phyloP scores from a whole-genome alignment of 2,888 invertebrate genomes.

The Megastigmus dorsalis region DNA sequence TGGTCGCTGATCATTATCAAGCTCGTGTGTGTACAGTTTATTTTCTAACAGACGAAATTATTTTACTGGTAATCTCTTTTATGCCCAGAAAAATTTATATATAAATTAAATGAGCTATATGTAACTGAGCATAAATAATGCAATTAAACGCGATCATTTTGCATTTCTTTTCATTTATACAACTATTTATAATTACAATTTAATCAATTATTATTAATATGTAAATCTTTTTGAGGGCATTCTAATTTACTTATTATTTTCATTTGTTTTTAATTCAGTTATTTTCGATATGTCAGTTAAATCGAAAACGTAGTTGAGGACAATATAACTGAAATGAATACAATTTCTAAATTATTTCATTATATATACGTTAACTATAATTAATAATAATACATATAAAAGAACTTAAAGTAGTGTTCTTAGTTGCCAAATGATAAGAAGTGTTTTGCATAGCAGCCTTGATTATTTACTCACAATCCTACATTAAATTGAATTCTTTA shows the following conservation, averaged over 20 bases:
- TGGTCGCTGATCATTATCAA: constrained; percentile 24
- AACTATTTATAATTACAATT: constrained; percentile 44
- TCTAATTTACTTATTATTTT: constrained; percentile 12
- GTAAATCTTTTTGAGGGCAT: constrained; percentile 27
- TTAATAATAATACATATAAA: constrained; percentile 9
- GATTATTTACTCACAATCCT: neutral
- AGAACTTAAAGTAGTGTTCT: constrained; percentile 4
- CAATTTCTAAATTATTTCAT: constrained; percentile 12
- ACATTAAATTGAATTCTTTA: neutral
- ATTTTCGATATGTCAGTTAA: constrained; percentile 21
- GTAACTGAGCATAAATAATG: constrained; percentile 27
- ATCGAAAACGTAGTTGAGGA: constrained; percentile 10
- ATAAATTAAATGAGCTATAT: constrained; percentile 27
- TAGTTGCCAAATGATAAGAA: constrained; percentile 28
- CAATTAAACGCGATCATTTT: constrained; percentile 10
- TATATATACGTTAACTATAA: constrained; percentile 10
- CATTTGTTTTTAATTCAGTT: constrained; percentile 23
- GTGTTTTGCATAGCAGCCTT: constrained; percentile 6
- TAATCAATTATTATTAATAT: constrained; percentile 47
- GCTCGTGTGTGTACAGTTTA: neutral
- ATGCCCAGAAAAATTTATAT: constrained; percentile 16
- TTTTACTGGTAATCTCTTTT: constrained; percentile 3
- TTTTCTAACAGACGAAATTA: constrained; percentile 29
- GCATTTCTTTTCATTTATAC: constrained; percentile 19
- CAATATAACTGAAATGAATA: constrained; percentile 7